phyloP scores from a whole-genome alignment of 1,140 invertebrate genomes.

The Neotoxoptera formosana region DNA sequence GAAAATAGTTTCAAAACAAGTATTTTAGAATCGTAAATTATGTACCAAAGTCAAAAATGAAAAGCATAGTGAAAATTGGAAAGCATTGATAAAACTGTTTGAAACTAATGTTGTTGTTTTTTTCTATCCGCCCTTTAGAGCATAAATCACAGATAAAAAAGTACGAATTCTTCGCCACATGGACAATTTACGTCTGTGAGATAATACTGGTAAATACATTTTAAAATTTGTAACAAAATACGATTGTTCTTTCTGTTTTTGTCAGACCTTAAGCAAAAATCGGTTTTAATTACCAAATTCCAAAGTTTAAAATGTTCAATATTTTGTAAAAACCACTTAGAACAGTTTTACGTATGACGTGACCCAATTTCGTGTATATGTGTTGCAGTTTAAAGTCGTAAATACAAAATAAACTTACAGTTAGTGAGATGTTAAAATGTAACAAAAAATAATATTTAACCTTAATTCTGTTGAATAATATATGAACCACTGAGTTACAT shows the following conservation, averaged over 20 bases:
- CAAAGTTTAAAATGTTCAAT: background rate
- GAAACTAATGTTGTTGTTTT: constrained; percentile 45
- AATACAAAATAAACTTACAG: too few relatives aligned
- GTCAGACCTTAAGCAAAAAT: background rate
- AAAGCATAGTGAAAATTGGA: constrained; percentile 39
- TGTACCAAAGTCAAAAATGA: background rate
- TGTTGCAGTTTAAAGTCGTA: background rate
- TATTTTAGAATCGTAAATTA: constrained; percentile 45
- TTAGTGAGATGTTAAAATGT: too few relatives aligned
- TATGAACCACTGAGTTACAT: background rate
- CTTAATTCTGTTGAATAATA: background rate
- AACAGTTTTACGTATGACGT: too few relatives aligned
- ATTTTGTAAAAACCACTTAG: background rate
- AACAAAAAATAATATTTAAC: background rate
- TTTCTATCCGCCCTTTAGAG: background rate
- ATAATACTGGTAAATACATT: background rate
- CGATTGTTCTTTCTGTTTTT: background rate
- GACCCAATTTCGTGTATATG: background rate
- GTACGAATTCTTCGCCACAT: background rate
- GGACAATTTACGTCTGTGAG: background rate
- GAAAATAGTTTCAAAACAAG: constrained; percentile 26
- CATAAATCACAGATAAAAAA: constrained; percentile 40
- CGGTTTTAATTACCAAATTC: background rate
- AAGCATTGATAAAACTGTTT: constrained; percentile 44
- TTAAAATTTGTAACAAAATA: constrained; percentile 20